A percentile compares a stretch with the other conserved stretches of the same genome.
Conservation (phyloP, 2,797 vertebrate genomes). For the Eutrigla gurnardus region DNA sequence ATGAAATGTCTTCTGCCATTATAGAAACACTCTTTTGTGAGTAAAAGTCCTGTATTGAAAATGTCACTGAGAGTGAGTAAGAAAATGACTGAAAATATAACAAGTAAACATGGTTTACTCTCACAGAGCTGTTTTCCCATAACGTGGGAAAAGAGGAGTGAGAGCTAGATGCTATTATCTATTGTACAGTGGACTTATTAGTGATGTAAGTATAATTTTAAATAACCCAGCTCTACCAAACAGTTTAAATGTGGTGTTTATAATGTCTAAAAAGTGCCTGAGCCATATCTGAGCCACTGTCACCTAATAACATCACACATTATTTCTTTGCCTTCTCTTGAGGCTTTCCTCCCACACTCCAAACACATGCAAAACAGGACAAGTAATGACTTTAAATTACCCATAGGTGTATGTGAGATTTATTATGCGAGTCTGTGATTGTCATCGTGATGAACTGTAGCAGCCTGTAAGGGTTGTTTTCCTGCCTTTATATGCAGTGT, state of each 20-base stretch:
- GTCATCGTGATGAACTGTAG: slow-evolving; percentile 32
- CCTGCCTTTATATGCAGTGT: slow-evolving; percentile 31
- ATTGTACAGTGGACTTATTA: not conserved
- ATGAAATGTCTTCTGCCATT: too few species aligned
- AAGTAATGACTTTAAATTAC: slow-evolving; percentile 67
- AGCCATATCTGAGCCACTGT: not conserved
- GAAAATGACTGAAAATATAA: too few species aligned
- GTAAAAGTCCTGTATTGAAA: too few species aligned
- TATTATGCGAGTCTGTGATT: slow-evolving; percentile 55
- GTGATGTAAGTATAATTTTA: not conserved
- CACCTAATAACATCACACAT: slow-evolving; percentile 14
- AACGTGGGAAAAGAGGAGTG: slow-evolving; percentile 1
- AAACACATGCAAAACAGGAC: slow-evolving; percentile 61
- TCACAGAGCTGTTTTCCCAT: not conserved
- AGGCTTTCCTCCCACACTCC: slow-evolving; percentile 42
- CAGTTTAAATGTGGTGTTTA: too few species aligned
- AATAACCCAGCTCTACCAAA: too few species aligned
- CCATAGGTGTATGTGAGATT: slow-evolving; percentile 48
- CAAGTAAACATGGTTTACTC: too few species aligned
- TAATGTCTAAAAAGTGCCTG: slow-evolving; percentile 2
- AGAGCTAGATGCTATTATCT: not conserved
- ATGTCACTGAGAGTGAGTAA: too few species aligned
- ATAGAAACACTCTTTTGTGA: too few species aligned
- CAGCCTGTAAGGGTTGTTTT: slow-evolving; percentile 42
- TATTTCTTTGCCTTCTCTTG: slow-evolving; percentile 13